Evolutionary conservation across 2,113 vertebrate genomes (phyloP).

Genomic region (Spea multiplicata): DNA sequence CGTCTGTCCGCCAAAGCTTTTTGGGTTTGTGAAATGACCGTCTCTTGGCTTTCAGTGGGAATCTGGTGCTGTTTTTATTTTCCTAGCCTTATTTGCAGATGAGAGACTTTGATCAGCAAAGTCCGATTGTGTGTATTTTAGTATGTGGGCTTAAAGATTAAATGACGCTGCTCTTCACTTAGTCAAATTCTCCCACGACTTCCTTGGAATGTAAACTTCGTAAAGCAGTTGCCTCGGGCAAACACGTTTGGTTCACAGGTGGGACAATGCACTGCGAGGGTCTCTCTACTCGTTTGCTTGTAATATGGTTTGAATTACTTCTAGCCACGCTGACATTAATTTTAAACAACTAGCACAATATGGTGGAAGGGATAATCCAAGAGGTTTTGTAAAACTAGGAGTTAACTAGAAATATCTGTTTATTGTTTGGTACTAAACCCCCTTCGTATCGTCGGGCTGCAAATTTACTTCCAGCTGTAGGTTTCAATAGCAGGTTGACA

Average conservation of each 20-base stretch:
- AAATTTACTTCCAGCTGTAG: no score
- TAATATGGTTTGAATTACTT: neutral
- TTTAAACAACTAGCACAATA: no score
- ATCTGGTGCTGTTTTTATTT: neutral
- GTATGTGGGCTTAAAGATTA: neutral
- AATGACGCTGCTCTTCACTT: neutral
- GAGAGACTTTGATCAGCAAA: neutral
- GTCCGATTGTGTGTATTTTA: constrained; percentile 2
- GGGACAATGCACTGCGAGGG: neutral
- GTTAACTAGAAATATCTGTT: no score
- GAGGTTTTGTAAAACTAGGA: no score
- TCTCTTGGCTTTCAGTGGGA: neutral
- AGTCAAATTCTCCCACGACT: neutral
- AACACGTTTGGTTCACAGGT: constrained; percentile 20
- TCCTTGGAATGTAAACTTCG: constrained; percentile 9
- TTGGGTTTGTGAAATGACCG: neutral
- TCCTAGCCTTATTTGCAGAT: neutral
- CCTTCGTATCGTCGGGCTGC: no score
- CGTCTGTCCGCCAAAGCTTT: neutral
- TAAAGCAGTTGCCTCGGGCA: neutral
- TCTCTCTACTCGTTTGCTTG: neutral
- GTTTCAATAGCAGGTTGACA: no score
- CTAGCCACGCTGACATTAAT: no score
- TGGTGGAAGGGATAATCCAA: no score
- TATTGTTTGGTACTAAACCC: no score